Percentiles rank a stretch among this genome's conserved stretches.
Evolutionary conservation across 2,888 invertebrate species (phyloP).

Genomic region (Parnassius glacialis): DNA sequence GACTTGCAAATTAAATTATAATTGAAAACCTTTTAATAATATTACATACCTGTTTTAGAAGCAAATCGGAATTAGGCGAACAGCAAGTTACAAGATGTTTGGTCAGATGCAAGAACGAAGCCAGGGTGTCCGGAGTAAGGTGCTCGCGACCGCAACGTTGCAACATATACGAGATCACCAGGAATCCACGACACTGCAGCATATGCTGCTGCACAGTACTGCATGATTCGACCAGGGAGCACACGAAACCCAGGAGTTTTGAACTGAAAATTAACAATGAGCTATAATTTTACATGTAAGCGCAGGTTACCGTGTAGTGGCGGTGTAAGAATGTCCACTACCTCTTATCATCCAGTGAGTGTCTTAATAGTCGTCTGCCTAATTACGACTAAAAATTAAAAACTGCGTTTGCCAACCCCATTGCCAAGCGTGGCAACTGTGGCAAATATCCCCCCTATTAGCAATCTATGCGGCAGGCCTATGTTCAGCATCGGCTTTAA

Average conservation of each 20-base stretch:
- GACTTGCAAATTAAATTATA: too few relatives aligned
- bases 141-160: slow-evolving; percentile 96
- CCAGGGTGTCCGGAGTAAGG: slow-evolving; percentile 95
- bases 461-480: too few relatives aligned
- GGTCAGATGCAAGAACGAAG: slow-evolving; percentile 93
- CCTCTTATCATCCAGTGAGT: too few relatives aligned
- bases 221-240: slow-evolving; percentile 97
- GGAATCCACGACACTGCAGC: slow-evolving; percentile 98
- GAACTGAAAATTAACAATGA: slow-evolving; percentile 82
- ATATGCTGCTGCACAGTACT: slow-evolving; percentile 99
- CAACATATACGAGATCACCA: slow-evolving; percentile 98
- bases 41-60: slow-evolving; percentile 90
- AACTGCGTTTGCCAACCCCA: too few relatives aligned
- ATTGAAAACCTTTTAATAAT: neutral
- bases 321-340: too few relatives aligned
- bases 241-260: slow-evolving; percentile 97
- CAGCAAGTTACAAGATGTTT: slow-evolving; percentile 96
- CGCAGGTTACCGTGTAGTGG: too few relatives aligned
- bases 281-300: too few relatives aligned
- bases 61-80: slow-evolving; percentile 94
- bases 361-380: too few relatives aligned
- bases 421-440: too few relatives aligned
- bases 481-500: too few relatives aligned
- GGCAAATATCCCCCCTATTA: too few relatives aligned
- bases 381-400: too few relatives aligned